A percentile compares a stretch with the other conserved stretches of the same genome.
Conservation (phyloP, 2,113 vertebrate species). For the Nothobranchius furzeri region DNA sequence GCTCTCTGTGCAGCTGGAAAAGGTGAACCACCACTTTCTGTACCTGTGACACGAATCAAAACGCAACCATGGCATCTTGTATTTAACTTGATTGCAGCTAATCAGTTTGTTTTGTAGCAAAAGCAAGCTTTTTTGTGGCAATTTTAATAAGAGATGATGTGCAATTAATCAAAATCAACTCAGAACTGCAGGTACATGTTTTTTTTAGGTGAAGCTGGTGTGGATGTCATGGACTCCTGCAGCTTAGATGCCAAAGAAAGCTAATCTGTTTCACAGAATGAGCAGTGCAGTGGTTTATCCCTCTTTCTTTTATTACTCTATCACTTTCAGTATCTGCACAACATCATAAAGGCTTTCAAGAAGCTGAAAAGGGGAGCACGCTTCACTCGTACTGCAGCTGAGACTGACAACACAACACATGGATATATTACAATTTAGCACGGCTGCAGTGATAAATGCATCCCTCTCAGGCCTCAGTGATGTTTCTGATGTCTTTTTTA, state of each 20-base stretch:
- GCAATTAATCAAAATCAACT: not conserved
- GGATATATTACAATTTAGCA: not conserved
- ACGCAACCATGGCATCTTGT: not conserved
- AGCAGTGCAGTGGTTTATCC: slow-evolving; percentile 1
- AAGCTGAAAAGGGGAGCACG: not conserved
- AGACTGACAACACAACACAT: not conserved
- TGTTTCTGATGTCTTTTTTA: too few relatives aligned
- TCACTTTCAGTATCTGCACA: not conserved
- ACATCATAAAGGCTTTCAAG: not conserved
- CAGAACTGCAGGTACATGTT: not conserved
- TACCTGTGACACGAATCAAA: too few relatives aligned
- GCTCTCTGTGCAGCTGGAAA: slow-evolving; percentile 33
- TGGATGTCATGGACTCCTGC: not conserved
- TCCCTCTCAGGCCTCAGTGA: not conserved
- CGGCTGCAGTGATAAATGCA: not conserved
- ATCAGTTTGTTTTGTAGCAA: not conserved
- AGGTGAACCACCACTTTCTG: slow-evolving; percentile 34
- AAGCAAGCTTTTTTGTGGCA: not conserved
- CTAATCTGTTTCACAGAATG: not conserved
- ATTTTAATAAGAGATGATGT: not conserved
- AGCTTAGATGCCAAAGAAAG: not conserved
- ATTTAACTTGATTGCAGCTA: not conserved
- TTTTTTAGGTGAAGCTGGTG: too few relatives aligned
- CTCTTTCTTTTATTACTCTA: not conserved
- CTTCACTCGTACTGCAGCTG: not conserved